Evolutionary conservation across 2,113 vertebrate genomes (phyloP).

Genomic region (Hiodon tergisus): DNA sequence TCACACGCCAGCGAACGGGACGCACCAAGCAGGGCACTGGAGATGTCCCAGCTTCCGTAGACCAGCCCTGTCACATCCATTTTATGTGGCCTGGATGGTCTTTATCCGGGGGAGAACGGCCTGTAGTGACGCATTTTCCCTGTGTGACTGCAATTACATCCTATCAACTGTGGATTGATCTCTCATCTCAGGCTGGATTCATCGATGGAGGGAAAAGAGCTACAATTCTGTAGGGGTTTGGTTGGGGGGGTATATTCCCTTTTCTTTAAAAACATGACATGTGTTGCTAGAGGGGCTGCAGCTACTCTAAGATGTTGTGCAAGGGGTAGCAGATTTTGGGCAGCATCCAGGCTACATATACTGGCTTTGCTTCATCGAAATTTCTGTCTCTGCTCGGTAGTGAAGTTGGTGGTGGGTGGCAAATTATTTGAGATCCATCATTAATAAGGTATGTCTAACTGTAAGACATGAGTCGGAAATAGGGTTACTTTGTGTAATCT

Average conservation of each 20-base stretch:
- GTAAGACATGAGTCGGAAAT: no score
- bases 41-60: not conserved
- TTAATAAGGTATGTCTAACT: no score
- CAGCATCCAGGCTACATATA: no score
- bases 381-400: no score
- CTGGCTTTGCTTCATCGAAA: no score
- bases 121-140: constrained; percentile 32
- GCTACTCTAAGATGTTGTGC: no score
- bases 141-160: constrained; percentile 48
- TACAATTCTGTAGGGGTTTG: constrained; percentile 31
- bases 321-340: no score
- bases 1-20: not conserved
- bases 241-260: constrained; percentile 44
- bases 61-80: not conserved
- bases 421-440: no score
- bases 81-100: not conserved
- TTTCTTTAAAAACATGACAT: no score
- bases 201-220: constrained; percentile 41
- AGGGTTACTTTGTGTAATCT: no score
- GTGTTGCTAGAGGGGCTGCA: no score
- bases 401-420: no score
- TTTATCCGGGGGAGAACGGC: constrained; percentile 21
- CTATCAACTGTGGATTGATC: constrained; percentile 55
- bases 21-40: not conserved
- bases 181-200: constrained; percentile 51